A percentile compares a stretch with the other conserved stretches of the same genome.
Conservation (phyloP, 2,888 invertebrate species). For the Trichogramma dendrolimi region DNA sequence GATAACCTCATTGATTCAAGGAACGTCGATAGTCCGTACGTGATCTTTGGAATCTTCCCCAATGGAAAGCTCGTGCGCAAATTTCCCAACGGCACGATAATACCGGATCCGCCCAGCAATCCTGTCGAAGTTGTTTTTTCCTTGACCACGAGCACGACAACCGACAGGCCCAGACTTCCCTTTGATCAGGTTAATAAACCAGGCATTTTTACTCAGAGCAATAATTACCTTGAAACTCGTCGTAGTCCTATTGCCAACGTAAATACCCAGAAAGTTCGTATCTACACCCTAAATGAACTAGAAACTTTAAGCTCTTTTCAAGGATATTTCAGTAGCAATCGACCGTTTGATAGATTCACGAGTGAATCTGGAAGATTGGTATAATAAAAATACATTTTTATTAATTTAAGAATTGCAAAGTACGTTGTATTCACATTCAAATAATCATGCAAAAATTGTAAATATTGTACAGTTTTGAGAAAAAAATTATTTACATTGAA, state of each 20-base stretch:
- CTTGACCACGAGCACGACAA: conserved; percentile 47
- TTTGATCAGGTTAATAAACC: conserved; percentile 43
- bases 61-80: conserved; percentile 76
- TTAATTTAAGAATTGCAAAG: conserved; percentile 20
- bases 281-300: conserved; percentile 41
- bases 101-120: conserved; percentile 59
- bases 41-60: conserved; percentile 72
- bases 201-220: conserved; percentile 41
- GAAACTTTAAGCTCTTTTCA: conserved; percentile 44
- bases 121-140: conserved; percentile 51
- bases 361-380: conserved; percentile 46
- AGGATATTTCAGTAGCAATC: conserved; percentile 40
- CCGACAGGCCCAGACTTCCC: conserved; percentile 44
- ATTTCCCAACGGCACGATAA: conserved; percentile 75
- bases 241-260: conserved; percentile 39
- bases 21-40: conserved; percentile 68
- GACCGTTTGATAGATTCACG: conserved; percentile 41
- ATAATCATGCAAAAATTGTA: not conserved
- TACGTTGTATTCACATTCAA: conserved; percentile 14
- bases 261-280: conserved; percentile 37
- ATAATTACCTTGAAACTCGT: conserved; percentile 41
- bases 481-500: no score
- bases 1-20: conserved; percentile 63
- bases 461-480: no score
- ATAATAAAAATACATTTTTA: conserved; percentile 39